Evolutionary conservation across 2,797 vertebrate genomes (phyloP).

Genomic region (Fundulus diaphanus): DNA sequence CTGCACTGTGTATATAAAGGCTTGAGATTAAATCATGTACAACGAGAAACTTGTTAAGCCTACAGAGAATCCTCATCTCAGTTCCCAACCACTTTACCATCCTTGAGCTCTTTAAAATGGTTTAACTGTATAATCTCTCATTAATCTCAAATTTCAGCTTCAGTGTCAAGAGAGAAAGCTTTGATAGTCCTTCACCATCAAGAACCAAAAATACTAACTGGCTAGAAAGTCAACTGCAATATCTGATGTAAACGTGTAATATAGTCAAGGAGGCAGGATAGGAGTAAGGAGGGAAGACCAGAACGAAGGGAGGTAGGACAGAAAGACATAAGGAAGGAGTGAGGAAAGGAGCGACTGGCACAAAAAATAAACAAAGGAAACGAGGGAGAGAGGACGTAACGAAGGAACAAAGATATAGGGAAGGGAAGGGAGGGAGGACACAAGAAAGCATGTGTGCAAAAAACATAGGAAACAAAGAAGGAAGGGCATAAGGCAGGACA

Average conservation of each 20-base stretch:
- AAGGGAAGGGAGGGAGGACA: too few relatives aligned
- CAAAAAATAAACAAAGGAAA: too few relatives aligned
- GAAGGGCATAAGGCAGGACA: not conserved
- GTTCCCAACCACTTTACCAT: not conserved
- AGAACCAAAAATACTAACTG: not conserved
- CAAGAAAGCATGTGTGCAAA: too few relatives aligned
- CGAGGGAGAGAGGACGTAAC: too few relatives aligned
- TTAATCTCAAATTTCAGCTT: not conserved
- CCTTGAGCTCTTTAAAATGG: not conserved
- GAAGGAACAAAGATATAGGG: too few relatives aligned
- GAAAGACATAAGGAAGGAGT: too few relatives aligned
- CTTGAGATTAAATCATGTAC: not conserved
- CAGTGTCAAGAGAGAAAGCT: not conserved
- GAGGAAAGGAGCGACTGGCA: too few relatives aligned
- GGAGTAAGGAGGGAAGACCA: too few relatives aligned
- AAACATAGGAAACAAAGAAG: not conserved
- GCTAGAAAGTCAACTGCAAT: not conserved
- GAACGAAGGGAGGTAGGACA: too few relatives aligned
- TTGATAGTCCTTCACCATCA: not conserved
- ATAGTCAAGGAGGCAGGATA: too few relatives aligned
- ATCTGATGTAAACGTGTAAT: too few relatives aligned
- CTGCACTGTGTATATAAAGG: not conserved
- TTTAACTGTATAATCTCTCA: not conserved
- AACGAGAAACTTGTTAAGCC: not conserved
- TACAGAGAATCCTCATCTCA: not conserved